Evolutionary conservation across 2,113 vertebrate species (phyloP).

Genomic region (Marcusenius ussheri): DNA sequence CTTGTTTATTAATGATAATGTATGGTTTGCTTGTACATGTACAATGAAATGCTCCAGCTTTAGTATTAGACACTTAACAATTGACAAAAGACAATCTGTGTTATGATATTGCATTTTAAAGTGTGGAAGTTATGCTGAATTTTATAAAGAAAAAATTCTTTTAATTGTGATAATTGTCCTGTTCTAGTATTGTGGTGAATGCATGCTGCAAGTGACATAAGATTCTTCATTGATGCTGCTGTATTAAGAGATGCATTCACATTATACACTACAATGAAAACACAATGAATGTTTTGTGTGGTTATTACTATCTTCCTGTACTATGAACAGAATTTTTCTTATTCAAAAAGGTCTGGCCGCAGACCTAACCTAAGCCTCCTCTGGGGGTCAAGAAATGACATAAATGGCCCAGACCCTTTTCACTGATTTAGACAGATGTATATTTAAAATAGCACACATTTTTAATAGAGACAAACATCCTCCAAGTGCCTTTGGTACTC

Average conservation of each 20-base stretch:
- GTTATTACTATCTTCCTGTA: neutral
- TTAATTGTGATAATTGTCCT: neutral
- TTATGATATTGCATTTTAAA: neutral
- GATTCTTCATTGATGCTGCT: neutral
- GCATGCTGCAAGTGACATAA: neutral
- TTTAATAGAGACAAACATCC: neutral
- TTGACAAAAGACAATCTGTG: neutral
- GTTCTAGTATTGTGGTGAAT: neutral
- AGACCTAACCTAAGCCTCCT: neutral
- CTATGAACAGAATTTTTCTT: neutral
- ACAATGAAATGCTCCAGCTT: neutral
- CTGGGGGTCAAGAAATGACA: neutral
- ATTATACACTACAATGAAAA: neutral
- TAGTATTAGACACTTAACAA: neutral
- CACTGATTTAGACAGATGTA: neutral
- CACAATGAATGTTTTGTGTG: neutral
- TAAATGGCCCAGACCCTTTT: neutral
- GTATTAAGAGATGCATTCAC: neutral
- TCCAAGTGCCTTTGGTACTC: neutral
- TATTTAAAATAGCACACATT: neutral
- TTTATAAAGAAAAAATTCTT: neutral
- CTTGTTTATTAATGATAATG: neutral
- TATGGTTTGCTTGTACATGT: neutral
- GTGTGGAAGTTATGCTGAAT: neutral
- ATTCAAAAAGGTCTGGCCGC: neutral